Percentiles rank a stretch among this genome's conserved stretches.
Evolutionary conservation across 2,113 vertebrate genomes (phyloP).

Genomic region (Mesoclemmys tuberculata): DNA sequence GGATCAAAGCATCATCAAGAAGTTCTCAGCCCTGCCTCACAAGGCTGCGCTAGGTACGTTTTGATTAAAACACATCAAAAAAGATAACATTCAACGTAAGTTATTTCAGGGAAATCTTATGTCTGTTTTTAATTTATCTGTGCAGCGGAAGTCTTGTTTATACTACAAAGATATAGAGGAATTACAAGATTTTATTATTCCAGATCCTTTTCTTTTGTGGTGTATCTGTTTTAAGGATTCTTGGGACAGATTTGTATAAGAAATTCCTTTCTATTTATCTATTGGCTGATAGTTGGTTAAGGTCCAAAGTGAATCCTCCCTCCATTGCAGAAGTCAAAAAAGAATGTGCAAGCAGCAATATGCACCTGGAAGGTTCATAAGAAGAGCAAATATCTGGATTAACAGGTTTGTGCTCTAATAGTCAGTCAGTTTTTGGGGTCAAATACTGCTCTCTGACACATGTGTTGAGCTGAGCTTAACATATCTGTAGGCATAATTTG

Average conservation of each 20-base stretch:
- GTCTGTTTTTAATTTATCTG: background rate
- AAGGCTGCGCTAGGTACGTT: background rate
- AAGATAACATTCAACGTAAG: background rate
- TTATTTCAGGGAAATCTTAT: background rate
- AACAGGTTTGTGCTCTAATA: background rate
- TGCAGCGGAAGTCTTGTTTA: background rate
- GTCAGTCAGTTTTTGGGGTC: background rate
- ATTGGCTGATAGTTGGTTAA: background rate
- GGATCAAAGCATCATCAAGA: too few relatives aligned
- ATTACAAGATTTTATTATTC: background rate
- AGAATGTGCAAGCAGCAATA: background rate
- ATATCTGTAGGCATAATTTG: background rate
- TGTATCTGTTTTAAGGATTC: background rate
- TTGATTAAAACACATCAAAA: background rate
- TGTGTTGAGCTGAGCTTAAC: background rate
- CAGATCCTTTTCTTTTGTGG: background rate
- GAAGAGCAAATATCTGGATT: background rate
- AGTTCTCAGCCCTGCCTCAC: too few relatives aligned
- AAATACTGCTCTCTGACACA: background rate
- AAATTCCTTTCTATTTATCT: background rate
- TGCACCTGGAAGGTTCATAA: background rate
- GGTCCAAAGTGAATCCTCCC: background rate
- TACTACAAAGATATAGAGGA: too few relatives aligned
- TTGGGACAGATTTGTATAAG: background rate
- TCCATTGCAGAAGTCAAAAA: background rate